Percentiles rank a stretch among this genome's conserved stretches.
These are phyloP conservation scores for roundworm (Caenorhabditis elegans) DNA, from an alignment of 1,140 invertebrate species.

Conservation along the genomic window DNA sequence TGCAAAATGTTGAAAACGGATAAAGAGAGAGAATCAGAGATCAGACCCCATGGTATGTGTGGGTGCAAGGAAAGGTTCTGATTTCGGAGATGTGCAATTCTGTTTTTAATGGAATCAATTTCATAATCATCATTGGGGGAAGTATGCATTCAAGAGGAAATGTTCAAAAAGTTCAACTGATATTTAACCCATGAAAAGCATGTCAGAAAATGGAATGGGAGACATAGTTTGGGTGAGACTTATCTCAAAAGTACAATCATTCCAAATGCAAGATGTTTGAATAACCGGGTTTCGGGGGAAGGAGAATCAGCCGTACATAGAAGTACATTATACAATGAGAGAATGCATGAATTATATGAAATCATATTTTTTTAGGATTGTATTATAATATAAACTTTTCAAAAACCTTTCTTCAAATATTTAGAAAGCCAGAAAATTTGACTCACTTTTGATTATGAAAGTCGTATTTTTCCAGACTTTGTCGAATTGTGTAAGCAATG, in stretches of 20 bases:
- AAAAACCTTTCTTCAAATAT: background rate
- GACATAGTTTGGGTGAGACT: no score
- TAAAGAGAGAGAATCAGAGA: background rate
- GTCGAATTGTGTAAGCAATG: constrained; percentile 55
- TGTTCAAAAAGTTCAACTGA: background rate
- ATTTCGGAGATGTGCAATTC: no score
- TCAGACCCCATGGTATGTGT: no score
- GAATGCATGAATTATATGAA: no score
- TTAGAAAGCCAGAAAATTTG: background rate
- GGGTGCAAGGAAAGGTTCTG: no score
- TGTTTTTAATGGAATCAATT: no score
- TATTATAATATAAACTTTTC: no score
- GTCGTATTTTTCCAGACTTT: constrained; percentile 43
- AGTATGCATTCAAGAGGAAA: background rate
- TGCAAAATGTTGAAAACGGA: constrained; percentile 8
- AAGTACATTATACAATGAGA: no score
- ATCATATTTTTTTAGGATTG: no score
- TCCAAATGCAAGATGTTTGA: background rate
- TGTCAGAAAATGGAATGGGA: background rate
- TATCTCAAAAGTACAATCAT: background rate
- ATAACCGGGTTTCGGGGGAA: background rate
- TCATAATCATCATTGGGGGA: no score
- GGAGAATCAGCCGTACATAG: background rate
- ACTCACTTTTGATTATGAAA: constrained; percentile 44
- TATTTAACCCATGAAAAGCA: background rate